A percentile compares a stretch with the other conserved stretches of the same genome.
phyloP scores from a whole-genome alignment of 2,797 vertebrate genomes.

The Gastrophryne carolinensis region DNA sequence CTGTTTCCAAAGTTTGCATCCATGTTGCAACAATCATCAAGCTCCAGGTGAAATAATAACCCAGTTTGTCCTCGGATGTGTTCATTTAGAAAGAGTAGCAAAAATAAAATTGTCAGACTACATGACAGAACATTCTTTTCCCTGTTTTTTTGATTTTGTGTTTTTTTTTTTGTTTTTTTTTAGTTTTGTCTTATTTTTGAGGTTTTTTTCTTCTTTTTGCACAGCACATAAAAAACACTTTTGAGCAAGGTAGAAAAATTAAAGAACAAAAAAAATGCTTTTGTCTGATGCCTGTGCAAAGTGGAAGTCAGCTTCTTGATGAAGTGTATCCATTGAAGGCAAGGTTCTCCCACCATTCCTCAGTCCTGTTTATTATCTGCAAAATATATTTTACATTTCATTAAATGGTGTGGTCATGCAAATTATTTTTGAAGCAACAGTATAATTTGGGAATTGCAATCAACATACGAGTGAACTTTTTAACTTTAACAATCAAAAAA shows the following conservation, averaged over 20 bases:
- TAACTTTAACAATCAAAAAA: too few species aligned
- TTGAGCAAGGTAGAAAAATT: conserved; percentile 85
- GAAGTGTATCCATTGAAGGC: conserved; percentile 94
- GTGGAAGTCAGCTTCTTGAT: conserved; percentile 90
- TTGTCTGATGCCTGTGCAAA: conserved; percentile 84
- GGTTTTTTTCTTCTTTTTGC: conserved; percentile 58
- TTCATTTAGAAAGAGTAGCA: conserved; percentile 77
- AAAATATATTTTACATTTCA: conserved; percentile 56
- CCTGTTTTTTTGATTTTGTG: conserved; percentile 44
- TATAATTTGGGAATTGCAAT: too few species aligned
- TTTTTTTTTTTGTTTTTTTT: conserved; percentile 28
- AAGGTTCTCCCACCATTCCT: conserved; percentile 89
- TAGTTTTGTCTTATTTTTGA: conserved; percentile 66
- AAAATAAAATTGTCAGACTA: conserved; percentile 85
- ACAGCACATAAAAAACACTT: conserved; percentile 79
- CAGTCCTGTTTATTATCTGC: conserved; percentile 88
- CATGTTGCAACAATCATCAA: conserved; percentile 70
- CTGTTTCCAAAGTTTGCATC: conserved; percentile 64
- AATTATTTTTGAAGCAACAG: too few species aligned
- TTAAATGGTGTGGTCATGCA: too few species aligned
- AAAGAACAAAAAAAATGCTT: conserved; percentile 71
- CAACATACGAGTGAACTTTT: too few species aligned
- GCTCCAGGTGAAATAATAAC: conserved; percentile 70
- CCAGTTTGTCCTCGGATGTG: conserved; percentile 65
- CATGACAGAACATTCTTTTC: conserved; percentile 79